Conservation (phyloP, 2,113 vertebrate genomes). For the Callipepla californica region DNA sequence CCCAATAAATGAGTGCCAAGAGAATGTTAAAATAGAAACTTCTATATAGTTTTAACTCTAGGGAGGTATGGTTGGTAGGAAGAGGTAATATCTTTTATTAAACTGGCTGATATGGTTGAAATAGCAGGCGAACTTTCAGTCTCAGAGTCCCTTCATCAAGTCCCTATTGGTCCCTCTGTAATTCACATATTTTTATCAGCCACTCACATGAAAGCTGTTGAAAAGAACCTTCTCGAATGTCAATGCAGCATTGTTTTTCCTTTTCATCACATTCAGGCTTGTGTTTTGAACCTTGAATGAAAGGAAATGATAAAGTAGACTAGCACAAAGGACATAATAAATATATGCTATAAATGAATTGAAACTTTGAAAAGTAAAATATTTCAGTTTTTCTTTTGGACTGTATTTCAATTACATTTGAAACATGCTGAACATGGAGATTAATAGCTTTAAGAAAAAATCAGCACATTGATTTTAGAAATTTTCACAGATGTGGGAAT, state of each 20-base stretch:
- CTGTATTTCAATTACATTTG: neutral
- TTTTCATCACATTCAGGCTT: neutral
- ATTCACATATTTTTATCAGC: constrained; percentile 12
- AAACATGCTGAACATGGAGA: neutral
- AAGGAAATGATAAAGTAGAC: neutral
- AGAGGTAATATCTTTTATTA: constrained; percentile 43
- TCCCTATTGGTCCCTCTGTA: neutral
- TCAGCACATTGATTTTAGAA: neutral
- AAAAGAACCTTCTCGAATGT: neutral
- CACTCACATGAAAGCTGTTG: neutral
- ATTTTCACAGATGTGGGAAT: neutral
- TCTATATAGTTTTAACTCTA: neutral
- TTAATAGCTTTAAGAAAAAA: neutral
- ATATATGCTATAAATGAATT: neutral
- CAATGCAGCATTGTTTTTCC: neutral
- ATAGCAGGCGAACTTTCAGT: constrained; percentile 30
- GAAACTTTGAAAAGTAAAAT: neutral
- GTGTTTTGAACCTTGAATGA: neutral
- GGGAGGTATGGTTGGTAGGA: neutral
- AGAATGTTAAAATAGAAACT: constrained; percentile 44
- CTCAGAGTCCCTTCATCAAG: constrained; percentile 8
- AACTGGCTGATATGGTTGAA: constrained; percentile 22
- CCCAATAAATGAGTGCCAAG: neutral
- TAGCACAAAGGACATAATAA: neutral
- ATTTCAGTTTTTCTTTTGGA: neutral